Evolutionary conservation across 1,140 invertebrate species (phyloP), one percentile per base, ranked within the genome.

Genomic region (Dinothrombium tinctorium): DNA sequence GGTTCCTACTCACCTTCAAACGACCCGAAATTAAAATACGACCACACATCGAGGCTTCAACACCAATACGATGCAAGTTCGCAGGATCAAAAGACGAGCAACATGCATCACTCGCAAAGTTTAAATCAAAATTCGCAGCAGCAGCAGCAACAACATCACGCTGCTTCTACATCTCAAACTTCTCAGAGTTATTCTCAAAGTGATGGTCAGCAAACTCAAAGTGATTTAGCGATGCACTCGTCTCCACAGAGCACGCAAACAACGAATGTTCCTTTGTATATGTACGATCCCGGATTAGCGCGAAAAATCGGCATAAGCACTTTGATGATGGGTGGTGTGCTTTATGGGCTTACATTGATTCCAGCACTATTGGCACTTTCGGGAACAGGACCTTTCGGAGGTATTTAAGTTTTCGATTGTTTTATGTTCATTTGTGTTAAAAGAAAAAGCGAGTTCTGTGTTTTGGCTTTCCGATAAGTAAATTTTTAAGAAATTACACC

Each of bases 271-370:
- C 37, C 37, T 17, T 19, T 39, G 24, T 39, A 39, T 19, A 11
- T 33, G 20, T 42, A 42, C 32, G 36, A 42, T 42, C 41, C 41
- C 15, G 41, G 14, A 15, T 25, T 42, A 22, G 41, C 41, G n/a
- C 31, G 41, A 17, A 33, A 42, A 19, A 22, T 42, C 15, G 41
- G 41, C 11, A 11, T 42, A n/a, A 42, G 41, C 36, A 42, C 41
- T 15, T 19, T 42, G 1, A 20, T 46, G 24, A 38, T 46, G 44
- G 39, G 29, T n/a, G 32, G 33, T 38, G 15, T 46, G 1, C 26
- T 46, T 11, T 46, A 43, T 31, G 26, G 42, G n/a, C 20, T 46
- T 9, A 31, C 35, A n/a, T 19, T 46, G 8, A 21, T 46, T 19
- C 44, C 44, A 14, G 28, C 41, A 8, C 21, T 46, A 3, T 21